phyloP scores from a whole-genome alignment of 2,888 invertebrate species.

The Agriopis leucophaearia region DNA sequence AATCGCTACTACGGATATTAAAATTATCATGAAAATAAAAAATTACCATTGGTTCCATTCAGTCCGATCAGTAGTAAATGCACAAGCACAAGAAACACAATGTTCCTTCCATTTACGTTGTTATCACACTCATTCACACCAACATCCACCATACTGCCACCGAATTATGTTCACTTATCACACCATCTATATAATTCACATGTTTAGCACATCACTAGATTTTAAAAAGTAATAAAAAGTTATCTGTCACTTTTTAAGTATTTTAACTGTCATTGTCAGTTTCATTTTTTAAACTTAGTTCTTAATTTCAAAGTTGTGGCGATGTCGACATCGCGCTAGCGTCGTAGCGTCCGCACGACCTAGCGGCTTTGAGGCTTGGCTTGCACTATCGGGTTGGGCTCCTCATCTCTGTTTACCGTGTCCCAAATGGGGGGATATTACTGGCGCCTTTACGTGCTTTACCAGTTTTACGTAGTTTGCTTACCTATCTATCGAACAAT shows the following conservation, averaged over 20 bases:
- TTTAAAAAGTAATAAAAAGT: slow-evolving; percentile 26
- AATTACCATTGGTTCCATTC: slow-evolving; percentile 84
- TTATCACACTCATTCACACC: slow-evolving; percentile 84
- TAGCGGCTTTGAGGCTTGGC: slow-evolving; percentile 69
- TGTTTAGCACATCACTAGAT: slow-evolving; percentile 57
- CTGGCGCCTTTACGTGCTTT: slow-evolving; percentile 72
- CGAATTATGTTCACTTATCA: slow-evolving; percentile 72
- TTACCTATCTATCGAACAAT: slow-evolving; percentile 21
- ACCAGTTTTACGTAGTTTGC: slow-evolving; percentile 61
- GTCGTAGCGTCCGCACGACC: slow-evolving; percentile 69
- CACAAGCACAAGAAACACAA: slow-evolving; percentile 83
- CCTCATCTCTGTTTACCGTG: slow-evolving; percentile 80
- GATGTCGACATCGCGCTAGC: slow-evolving; percentile 59
- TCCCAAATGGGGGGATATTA: slow-evolving; percentile 78
- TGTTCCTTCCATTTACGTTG: slow-evolving; percentile 83
- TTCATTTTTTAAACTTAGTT: slow-evolving; percentile 21
- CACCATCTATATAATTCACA: slow-evolving; percentile 79
- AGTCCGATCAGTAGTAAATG: slow-evolving; percentile 84
- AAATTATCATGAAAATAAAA: slow-evolving; percentile 42
- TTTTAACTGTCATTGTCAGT: slow-evolving; percentile 47
- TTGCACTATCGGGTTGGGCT: slow-evolving; percentile 72
- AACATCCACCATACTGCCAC: slow-evolving; percentile 85
- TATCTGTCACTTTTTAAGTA: slow-evolving; percentile 41
- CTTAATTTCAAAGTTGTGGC: slow-evolving; percentile 63
- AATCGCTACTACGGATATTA: neutral